Base-by-base conservation (phyloP, 2,888 invertebrate genomes). In the Beris morrisii region DNA sequence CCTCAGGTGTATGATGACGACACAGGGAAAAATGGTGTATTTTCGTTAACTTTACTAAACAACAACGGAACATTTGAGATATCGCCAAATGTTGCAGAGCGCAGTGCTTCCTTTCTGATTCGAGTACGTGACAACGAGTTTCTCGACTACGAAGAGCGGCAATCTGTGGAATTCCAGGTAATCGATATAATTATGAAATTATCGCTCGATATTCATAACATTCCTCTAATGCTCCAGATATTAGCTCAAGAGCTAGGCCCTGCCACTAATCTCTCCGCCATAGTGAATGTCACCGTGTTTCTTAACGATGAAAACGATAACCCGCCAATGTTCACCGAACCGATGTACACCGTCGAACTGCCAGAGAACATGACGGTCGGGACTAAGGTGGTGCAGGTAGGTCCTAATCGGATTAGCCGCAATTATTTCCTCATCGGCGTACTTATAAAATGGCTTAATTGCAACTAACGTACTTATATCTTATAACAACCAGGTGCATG, bases 61-160 rank as follows among this genome's bases (percentile, higher is more conserved):
- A 92, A 92, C 77, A 93, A 93, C 77, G 92, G 90, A 44, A 93
- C 93, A 4, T 97, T 97, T 76, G 93, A 94, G 78, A 88, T 97
- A 66, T 85, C 87, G 5, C 96, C 96, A 0, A 87, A 88, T 43
- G 91, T 92, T 2, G 91, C 91, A 0, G 91, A 93, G 76, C 86
- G 91, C 67, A 86, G 87, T 69, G 86, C 89, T 3, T 88, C 87
- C 72, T 95, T 95, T 76, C 84, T 90, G 61, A 87, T 97, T 70
- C 87, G 88, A 76, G 93, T 97, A 31, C 87, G 92, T 68, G 91
- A 95, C 77, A 90, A 91, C 70, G 83, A 84, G 0, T 82, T 91
- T 73, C 84, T 97, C 71, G 95, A 97, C 80, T 97, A 89, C 75
- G 97, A 97, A 79, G 84, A 85, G 70, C 83, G 89, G 64, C 86